Conservation (phyloP, 2,888 invertebrate species). For the Choreutis nemorana region DNA sequence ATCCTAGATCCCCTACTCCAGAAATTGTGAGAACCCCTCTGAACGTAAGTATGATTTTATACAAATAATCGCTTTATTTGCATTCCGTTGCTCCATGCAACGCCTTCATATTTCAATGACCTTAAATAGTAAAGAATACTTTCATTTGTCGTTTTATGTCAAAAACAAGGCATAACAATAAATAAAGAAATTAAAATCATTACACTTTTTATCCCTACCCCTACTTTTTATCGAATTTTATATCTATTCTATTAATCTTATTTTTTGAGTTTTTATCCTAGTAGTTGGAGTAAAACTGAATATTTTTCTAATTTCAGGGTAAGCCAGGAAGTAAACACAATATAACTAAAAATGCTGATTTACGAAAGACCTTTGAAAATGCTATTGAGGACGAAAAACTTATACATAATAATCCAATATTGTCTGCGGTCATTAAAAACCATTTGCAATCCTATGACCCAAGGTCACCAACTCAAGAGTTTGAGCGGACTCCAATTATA, state of each 20-base stretch:
- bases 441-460: conserved; percentile 63
- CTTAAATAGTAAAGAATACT: too few relatives aligned
- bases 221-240: too few relatives aligned
- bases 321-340: conserved; percentile 45
- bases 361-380: conserved; percentile 54
- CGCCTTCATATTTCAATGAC: too few relatives aligned
- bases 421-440: conserved; percentile 55
- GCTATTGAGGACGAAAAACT: conserved; percentile 38
- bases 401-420: conserved; percentile 51
- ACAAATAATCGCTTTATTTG: not conserved
- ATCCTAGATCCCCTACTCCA: conserved; percentile 69
- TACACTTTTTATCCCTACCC: too few relatives aligned
- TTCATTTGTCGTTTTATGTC: too few relatives aligned
- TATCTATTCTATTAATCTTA: too few relatives aligned
- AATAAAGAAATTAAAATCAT: too few relatives aligned
- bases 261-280: too few relatives aligned
- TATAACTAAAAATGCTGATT: conserved; percentile 57
- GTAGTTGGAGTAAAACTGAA: not conserved
- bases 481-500: conserved; percentile 67
- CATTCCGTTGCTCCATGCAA: too few relatives aligned
- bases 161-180: too few relatives aligned
- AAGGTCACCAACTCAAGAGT: conserved; percentile 66
- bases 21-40: conserved; percentile 67
- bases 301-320: conserved; percentile 28
- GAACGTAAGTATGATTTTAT: conserved; percentile 41